Conservation (phyloP, 1,140 invertebrate genomes). For the Choristoneura fumiferana region DNA sequence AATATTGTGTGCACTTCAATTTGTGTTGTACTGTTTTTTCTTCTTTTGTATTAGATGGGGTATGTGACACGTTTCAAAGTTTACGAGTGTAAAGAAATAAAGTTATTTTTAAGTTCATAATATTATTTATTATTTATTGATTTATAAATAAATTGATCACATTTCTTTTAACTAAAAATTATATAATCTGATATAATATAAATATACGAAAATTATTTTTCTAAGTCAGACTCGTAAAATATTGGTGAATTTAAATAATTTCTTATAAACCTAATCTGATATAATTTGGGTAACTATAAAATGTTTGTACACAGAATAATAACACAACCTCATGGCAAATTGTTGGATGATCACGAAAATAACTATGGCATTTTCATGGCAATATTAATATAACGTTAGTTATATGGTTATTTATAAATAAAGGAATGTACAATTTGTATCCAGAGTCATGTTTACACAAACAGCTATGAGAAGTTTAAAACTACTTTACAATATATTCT, state of each 20-base stretch:
- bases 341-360: constrained; percentile 40
- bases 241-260: constrained; percentile 61
- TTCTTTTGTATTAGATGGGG: no score
- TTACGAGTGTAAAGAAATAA: no score
- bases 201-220: constrained; percentile 35
- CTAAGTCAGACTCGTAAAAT: constrained; percentile 73
- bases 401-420: constrained; percentile 4
- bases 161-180: constrained; percentile 39
- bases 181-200: constrained; percentile 58
- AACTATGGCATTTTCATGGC: constrained; percentile 61
- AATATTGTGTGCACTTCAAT: not conserved
- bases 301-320: constrained; percentile 65
- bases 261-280: constrained; percentile 57
- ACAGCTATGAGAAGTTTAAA: constrained; percentile 4
- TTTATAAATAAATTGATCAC: constrained; percentile 73
- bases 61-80: no score
- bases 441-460: constrained; percentile 8
- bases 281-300: constrained; percentile 69
- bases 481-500: constrained; percentile 18
- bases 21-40: not conserved
- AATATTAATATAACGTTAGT: constrained; percentile 21
- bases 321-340: constrained; percentile 72
- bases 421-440: constrained; percentile 11
- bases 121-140: constrained; percentile 45
- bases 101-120: no score